phyloP scores from a whole-genome alignment of 2,888 invertebrate genomes.

The Lumbricus terrestris region DNA sequence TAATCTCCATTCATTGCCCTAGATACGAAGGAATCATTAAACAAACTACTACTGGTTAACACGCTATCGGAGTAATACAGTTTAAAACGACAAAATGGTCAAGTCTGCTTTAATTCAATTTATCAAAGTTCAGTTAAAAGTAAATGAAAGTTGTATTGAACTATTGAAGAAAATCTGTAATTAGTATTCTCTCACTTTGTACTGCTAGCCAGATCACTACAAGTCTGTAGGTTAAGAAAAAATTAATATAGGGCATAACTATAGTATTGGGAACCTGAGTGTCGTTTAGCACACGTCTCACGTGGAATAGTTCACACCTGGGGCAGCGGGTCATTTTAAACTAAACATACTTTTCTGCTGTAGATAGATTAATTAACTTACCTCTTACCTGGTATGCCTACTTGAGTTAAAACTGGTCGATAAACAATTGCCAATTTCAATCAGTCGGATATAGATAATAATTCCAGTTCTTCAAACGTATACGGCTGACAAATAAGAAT shows the following conservation, averaged over 20 bases:
- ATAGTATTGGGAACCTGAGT: no score
- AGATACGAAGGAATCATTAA: not conserved
- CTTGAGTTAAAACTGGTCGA: not conserved
- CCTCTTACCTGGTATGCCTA: no score
- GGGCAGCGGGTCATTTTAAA: not conserved
- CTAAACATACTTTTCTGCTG: not conserved
- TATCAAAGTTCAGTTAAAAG: not conserved
- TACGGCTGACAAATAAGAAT: not conserved
- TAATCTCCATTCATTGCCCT: not conserved
- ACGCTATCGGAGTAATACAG: no score
- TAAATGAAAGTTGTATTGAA: not conserved
- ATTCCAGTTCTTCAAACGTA: not conserved
- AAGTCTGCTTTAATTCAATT: not conserved
- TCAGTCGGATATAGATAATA: not conserved
- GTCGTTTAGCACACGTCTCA: not conserved
- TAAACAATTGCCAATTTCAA: not conserved
- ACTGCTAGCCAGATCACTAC: not conserved
- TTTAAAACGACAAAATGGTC: not conserved
- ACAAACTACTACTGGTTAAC: not conserved
- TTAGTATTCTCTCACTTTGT: not conserved
- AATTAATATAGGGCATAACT: no score
- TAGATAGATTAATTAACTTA: not conserved
- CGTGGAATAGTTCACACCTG: not conserved
- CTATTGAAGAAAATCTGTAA: not conserved
- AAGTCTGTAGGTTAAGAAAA: not conserved